Evolutionary conservation across 2,888 invertebrate species (phyloP).

Genomic region (Drosophila kanekoi): DNA sequence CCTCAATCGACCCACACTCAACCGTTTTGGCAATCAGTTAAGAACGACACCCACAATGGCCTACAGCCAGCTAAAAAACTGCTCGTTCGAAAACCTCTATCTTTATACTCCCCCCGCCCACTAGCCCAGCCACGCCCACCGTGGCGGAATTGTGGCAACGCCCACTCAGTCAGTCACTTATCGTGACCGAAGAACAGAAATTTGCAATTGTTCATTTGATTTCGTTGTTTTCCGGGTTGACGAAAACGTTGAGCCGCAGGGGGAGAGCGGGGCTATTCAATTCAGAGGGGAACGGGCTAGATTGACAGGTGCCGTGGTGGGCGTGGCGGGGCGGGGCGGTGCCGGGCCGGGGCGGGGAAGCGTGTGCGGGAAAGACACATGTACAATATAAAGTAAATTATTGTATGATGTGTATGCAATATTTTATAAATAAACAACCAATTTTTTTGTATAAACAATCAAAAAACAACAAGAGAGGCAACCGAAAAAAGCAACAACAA

Average conservation of each 20-base stretch:
- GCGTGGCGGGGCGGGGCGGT: constrained; percentile 2
- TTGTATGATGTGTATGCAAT: constrained; percentile 72
- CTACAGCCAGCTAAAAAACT: not conserved
- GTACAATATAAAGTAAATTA: constrained; percentile 57
- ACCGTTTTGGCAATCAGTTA: constrained; percentile 40
- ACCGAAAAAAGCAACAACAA: not conserved
- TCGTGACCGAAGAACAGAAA: constrained; percentile 40
- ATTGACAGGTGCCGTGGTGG: not conserved
- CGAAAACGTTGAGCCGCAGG: constrained; percentile 18
- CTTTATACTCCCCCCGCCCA: not conserved
- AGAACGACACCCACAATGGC: constrained; percentile 37
- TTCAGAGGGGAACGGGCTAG: not conserved
- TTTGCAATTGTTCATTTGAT: constrained; percentile 62
- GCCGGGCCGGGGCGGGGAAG: not conserved
- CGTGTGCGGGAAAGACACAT: constrained; percentile 31
- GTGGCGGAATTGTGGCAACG: constrained; percentile 28
- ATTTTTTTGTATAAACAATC: constrained; percentile 59
- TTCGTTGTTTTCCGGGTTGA: constrained; percentile 59
- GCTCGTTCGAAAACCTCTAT: too few relatives aligned
- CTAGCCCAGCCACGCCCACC: constrained; percentile 1
- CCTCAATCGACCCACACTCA: constrained; percentile 9
- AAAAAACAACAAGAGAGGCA: constrained; percentile 31
- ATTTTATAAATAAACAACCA: constrained; percentile 68
- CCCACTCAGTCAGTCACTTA: constrained; percentile 46
- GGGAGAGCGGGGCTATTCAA: not conserved